Conservation (phyloP, 1,140 invertebrate genomes). For the Dendroctonus ponderosae region DNA sequence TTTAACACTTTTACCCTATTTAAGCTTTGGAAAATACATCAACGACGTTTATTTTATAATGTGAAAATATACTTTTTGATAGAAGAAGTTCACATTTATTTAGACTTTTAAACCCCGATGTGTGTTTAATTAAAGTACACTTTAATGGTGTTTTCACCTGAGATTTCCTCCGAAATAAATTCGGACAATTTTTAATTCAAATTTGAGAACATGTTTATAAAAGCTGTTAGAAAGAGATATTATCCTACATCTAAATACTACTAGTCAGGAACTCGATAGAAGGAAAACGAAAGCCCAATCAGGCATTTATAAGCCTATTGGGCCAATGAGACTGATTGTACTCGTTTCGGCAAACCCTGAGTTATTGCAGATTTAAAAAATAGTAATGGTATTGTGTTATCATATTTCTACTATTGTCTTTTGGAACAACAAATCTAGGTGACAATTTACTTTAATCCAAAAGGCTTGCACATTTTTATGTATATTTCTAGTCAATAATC, state of each 20-base stretch:
- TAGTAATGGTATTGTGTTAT: conserved; percentile 1
- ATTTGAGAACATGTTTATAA: conserved; percentile 7
- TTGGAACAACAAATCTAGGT: not conserved
- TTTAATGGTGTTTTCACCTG: conserved; percentile 7
- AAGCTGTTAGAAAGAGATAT: conserved; percentile 20
- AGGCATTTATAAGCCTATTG: conserved; percentile 13
- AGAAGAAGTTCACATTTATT: not conserved
- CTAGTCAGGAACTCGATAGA: conserved; percentile 51
- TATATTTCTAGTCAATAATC: too few relatives aligned
- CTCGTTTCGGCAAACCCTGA: conserved; percentile 52
- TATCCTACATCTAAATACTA: conserved; percentile 40
- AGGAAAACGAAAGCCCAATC: conserved; percentile 38
- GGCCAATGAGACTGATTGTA: conserved; percentile 49
- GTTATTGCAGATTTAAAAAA: conserved; percentile 35
- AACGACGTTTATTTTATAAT: conserved; percentile 9
- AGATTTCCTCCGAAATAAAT: conserved; percentile 9
- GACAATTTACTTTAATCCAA: too few relatives aligned
- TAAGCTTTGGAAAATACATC: not conserved
- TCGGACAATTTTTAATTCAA: conserved; percentile 1
- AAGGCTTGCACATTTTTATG: too few relatives aligned
- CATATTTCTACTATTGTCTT: conserved; percentile 30
- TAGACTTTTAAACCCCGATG: not conserved
- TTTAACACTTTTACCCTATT: conserved; percentile 4
- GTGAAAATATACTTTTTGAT: conserved; percentile 6
- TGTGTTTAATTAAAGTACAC: not conserved